A percentile compares a stretch with the other conserved stretches of the same genome.
These are phyloP conservation scores for Apodemia mormo DNA, from an alignment of 2,888 invertebrate genomes.

Conservation along the genomic window DNA sequence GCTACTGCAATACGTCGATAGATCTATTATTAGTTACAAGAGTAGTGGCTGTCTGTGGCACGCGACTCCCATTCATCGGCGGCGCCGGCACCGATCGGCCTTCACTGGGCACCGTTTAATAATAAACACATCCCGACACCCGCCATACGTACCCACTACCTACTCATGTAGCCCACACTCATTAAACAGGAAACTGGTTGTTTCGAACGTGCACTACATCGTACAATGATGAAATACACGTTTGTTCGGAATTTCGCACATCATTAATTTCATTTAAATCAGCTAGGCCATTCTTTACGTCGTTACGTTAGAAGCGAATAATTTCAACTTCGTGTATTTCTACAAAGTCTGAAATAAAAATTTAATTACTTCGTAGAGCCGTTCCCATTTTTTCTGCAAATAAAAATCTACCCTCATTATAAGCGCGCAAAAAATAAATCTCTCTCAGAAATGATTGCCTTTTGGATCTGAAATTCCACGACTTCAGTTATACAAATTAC, in stretches of 20 bases:
- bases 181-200: slow-evolving; percentile 9
- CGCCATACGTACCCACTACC: slow-evolving; percentile 4
- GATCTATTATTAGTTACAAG: slow-evolving; percentile 66
- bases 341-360: slow-evolving; percentile 5
- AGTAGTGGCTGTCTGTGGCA: slow-evolving; percentile 46
- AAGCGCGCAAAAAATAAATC: background rate
- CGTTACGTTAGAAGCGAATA: slow-evolving; percentile 7
- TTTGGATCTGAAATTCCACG: background rate
- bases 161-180: slow-evolving; percentile 19
- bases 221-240: slow-evolving; percentile 3
- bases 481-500: background rate
- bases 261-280: slow-evolving; percentile 9
- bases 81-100: slow-evolving; percentile 54
- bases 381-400: slow-evolving; percentile 6
- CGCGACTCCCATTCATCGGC: slow-evolving; percentile 69
- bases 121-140: slow-evolving; percentile 54
- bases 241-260: slow-evolving; percentile 10
- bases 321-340: slow-evolving; percentile 10
- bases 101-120: slow-evolving; percentile 53
- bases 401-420: slow-evolving; percentile 14
- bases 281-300: slow-evolving; percentile 1
- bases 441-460: background rate
- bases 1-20: slow-evolving; percentile 46
- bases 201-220: slow-evolving; percentile 1
- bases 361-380: slow-evolving; percentile 5